Base-by-base conservation (phyloP, 2,888 invertebrate genomes). In the Oscheius onirici region DNA sequence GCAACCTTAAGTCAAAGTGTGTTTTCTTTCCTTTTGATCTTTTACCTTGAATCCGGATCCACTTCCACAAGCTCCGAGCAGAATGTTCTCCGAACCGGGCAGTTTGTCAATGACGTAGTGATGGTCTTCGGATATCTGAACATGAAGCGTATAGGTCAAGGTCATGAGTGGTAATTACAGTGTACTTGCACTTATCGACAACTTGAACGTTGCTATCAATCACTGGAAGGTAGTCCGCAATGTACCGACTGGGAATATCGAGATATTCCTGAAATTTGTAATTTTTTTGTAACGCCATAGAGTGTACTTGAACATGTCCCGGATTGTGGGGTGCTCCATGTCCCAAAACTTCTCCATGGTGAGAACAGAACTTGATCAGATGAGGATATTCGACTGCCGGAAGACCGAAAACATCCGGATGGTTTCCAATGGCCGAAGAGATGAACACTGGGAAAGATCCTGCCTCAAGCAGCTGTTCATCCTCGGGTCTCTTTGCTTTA, bases 21-120 rank as follows among this genome's bases (percentile, higher is more conserved):
- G 22, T 13, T 43, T 43, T 55, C n/a, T 11, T 10, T 43, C 34
- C 40, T 5, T 3, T 26, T 43, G 20, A 24, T 17, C 8, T 3
- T 63, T 28, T 13, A 81, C 79, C 73, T 86, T 86, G 77, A 86
- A 86, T 40, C 86, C 86, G 1, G 83, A 84, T 17, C 86, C 86
- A 3, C 81, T 83, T 8, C 85, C 81, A 49, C 85, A 84, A n/a
- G 80, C 82, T 22, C 77, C 83, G 40, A 86, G 71, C 3, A 84
- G 67, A 52, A 86, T 75, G 67, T 84, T 86, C 26, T 71, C 61
- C 24, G 68, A 74, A 11, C 72, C 68, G 0, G 75, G 78, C 34
- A 77, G 60, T 28, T 69, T 61, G 66, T 77, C 81, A 52, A 81
- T 72, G 22, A 81, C 66, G 52, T 81, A 81, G 40, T 76, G 74